These are phyloP conservation scores for Pelobates fuscus DNA, from an alignment of 2,113 vertebrate genomes.

Conservation along the genomic window DNA sequence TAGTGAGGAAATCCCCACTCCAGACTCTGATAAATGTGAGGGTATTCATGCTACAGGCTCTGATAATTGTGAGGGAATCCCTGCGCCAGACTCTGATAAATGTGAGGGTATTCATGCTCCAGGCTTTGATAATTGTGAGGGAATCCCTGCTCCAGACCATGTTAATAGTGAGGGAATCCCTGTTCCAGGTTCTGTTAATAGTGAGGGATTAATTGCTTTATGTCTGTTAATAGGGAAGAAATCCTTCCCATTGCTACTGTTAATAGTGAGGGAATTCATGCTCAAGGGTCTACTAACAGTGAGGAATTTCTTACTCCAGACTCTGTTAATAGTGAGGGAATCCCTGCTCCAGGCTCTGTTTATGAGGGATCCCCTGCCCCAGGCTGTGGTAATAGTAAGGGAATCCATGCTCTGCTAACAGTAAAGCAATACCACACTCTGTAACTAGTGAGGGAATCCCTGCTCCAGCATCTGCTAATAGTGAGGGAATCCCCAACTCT, in stretches of 20 bases:
- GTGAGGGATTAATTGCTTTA: background rate
- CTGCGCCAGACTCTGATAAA: background rate
- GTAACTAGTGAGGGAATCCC: background rate
- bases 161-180: background rate
- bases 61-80: background rate
- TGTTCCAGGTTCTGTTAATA: background rate
- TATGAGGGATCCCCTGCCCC: background rate
- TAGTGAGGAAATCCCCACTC: conserved; percentile 1
- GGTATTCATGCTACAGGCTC: background rate
- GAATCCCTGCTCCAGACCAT: background rate
- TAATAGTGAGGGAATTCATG: too few relatives aligned
- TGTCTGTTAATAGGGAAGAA: background rate
- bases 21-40: background rate
- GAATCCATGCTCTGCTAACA: background rate
- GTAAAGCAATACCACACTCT: too few relatives aligned
- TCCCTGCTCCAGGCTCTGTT: too few relatives aligned
- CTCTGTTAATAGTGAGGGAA: background rate
- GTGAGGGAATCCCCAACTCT: too few relatives aligned
- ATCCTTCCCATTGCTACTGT: background rate
- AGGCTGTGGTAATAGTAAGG: background rate
- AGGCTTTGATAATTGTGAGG: background rate
- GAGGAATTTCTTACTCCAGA: too few relatives aligned
- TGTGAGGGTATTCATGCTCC: background rate
- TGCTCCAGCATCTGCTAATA: too few relatives aligned
- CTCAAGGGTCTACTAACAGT: too few relatives aligned